Evolutionary conservation across 92 coral and sea anemone species (phyloP).

Genomic region (Isaurus tuberculatus): DNA sequence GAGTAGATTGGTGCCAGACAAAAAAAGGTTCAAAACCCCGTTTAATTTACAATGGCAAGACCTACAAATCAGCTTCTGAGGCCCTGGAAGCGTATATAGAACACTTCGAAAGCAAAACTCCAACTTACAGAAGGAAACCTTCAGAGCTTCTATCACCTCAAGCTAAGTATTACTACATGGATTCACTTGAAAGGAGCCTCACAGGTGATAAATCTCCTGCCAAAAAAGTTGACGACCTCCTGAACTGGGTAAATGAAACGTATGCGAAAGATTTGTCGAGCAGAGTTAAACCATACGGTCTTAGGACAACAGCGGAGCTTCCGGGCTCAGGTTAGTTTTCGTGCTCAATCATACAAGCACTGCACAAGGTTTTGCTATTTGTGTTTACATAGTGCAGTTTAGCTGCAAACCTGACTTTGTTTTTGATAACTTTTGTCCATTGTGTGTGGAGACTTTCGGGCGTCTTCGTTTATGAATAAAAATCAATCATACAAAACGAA

Average conservation of each 20-base stretch:
- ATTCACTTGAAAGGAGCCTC: conserved; percentile 79
- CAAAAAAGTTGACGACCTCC: conserved; percentile 83
- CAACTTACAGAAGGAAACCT: conserved; percentile 66
- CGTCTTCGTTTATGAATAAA: conserved; percentile 8
- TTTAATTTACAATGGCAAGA: conserved; percentile 50
- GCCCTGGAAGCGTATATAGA: conserved; percentile 94
- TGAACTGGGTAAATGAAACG: conserved; percentile 90
- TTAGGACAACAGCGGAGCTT: conserved; percentile 51
- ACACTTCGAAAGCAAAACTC: conserved; percentile 78
- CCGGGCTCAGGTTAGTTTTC: conserved; percentile 71
- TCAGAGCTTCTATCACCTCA: conserved; percentile 89
- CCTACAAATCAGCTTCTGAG: conserved; percentile 83
- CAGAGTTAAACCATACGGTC: conserved; percentile 85
- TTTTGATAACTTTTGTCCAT: neutral
- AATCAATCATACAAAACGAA: neutral
- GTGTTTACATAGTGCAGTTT: neutral
- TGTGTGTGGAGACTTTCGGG: neutral
- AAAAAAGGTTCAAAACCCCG: conserved; percentile 47
- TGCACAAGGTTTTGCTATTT: conserved; percentile 2
- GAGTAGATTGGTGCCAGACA: conserved; percentile 54
- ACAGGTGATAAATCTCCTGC: conserved; percentile 76
- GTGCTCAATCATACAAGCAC: neutral
- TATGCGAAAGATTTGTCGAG: conserved; percentile 84
- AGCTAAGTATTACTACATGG: conserved; percentile 90
- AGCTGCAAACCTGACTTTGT: neutral